A percentile compares a stretch with the other conserved stretches of the same genome.
phyloP scores from a whole-genome alignment of 2,888 invertebrate genomes.

The Tromatobia lineatoria region DNA sequence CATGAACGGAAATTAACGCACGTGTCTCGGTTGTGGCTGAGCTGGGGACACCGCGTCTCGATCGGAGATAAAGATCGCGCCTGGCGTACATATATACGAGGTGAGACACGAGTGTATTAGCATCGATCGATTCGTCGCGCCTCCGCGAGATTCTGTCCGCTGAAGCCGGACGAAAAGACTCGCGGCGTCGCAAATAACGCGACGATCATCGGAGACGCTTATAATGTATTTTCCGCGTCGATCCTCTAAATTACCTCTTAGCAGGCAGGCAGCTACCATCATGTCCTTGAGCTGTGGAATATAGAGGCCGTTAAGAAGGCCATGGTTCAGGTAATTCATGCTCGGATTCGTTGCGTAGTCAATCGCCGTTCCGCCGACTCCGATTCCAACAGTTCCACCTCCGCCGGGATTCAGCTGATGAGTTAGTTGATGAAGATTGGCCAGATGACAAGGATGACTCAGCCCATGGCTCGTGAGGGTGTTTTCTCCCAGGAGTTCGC shows the following conservation, averaged over 20 bases:
- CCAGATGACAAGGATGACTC: slow-evolving; percentile 80
- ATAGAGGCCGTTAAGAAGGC: slow-evolving; percentile 85
- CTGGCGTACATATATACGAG: neutral
- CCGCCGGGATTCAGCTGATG: slow-evolving; percentile 73
- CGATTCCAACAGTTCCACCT: slow-evolving; percentile 61
- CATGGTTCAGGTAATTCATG: slow-evolving; percentile 77
- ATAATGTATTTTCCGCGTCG: slow-evolving; percentile 23
- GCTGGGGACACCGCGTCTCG: slow-evolving; percentile 26
- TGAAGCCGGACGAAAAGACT: slow-evolving; percentile 6
- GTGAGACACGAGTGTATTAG: slow-evolving; percentile 26
- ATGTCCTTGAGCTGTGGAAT: slow-evolving; percentile 88
- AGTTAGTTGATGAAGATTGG: slow-evolving; percentile 78
- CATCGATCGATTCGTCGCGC: slow-evolving; percentile 35
- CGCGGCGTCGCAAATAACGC: neutral
- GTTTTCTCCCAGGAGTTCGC: slow-evolving; percentile 80
- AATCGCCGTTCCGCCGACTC: slow-evolving; percentile 72
- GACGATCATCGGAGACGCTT: neutral
- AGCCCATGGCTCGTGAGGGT: slow-evolving; percentile 76
- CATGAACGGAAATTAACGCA: slow-evolving; percentile 52
- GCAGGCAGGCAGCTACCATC: slow-evolving; percentile 89
- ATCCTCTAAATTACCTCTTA: slow-evolving; percentile 86
- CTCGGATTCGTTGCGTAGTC: slow-evolving; percentile 75
- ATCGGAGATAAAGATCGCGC: slow-evolving; percentile 38
- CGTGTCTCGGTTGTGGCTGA: neutral
- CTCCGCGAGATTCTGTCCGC: slow-evolving; percentile 20